Evolutionary conservation across 2,797 vertebrate species (phyloP), one percentile per base, ranked within the genome.

Genomic region (Dallia pectoralis): DNA sequence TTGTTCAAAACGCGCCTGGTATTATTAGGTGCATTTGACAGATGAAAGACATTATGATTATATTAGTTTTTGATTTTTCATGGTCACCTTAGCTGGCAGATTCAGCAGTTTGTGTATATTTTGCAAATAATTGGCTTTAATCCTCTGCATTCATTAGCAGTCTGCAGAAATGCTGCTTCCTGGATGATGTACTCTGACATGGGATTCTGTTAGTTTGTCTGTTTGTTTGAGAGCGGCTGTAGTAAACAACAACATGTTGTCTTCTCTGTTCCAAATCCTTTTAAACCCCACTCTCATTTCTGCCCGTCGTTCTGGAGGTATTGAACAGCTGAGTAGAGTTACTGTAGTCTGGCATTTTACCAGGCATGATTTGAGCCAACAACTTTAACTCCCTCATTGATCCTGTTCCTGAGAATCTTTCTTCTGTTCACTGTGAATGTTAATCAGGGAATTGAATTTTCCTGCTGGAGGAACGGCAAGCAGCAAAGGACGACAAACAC

Each of bases 311-410:
- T 30, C 4, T 29, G 16, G 30, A 33, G 62, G 29, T 30, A 32
- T 63, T 30, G 62, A 32, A 30, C 30, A 30, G 27, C 62, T 30
- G 62, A 63, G 62, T 29, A n/a, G 64, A 66, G 64, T 19, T 22
- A 25, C 67, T 77, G 47, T 69, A 76, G 44, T 36, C 67, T 84
- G 83, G 67, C 69, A 70, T 59, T 73, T 49, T 78, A 83, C 76
- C 74, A 88, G 71, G 80, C 63, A 72, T 72, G 51, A 61, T 84
- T 66, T 82, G 70, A 83, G 75, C 80, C 75, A 76, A 74, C 72
- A 67, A 53, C 32, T 25, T 40, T 36, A 4, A 18, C 53, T 27
- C n/a, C 11, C 25, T 40, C 53, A 59, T 61, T 71, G 19, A 40
- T 70, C 51, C 49, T 53, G 19, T 49, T 33, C 49, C 19, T 0